Evolutionary conservation across 2,113 vertebrate genomes (phyloP).

Genomic region (Callopanchax toddi): DNA sequence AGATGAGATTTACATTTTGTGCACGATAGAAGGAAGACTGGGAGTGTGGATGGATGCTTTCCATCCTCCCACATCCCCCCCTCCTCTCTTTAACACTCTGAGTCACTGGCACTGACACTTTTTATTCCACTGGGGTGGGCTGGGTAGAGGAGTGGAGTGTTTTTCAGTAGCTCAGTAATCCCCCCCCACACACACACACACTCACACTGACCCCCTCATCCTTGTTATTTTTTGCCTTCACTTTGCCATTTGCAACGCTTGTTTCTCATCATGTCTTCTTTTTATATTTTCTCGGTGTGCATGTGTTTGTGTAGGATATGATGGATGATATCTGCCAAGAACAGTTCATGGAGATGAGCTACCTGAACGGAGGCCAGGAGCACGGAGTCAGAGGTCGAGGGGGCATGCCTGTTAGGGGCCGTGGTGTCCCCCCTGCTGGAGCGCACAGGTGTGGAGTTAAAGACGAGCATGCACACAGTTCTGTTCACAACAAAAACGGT

Average conservation of each 20-base stretch:
- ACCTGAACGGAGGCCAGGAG: constrained; percentile 92
- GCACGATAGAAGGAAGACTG: constrained; percentile 41
- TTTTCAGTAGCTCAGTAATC: constrained; percentile 31
- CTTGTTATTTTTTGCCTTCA: not conserved
- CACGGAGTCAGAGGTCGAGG: constrained; percentile 85
- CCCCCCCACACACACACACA: constrained; percentile 7
- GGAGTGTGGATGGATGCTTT: constrained; percentile 52
- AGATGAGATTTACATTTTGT: constrained; percentile 57
- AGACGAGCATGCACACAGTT: not conserved
- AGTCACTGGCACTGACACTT: constrained; percentile 48
- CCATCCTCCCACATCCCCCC: constrained; percentile 34
- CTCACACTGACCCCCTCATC: too few species aligned
- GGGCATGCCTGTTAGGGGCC: constrained; percentile 87
- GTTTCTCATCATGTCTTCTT: constrained; percentile 10
- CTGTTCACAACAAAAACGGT: too few species aligned
- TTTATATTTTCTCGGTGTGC: constrained; percentile 2
- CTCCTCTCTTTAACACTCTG: constrained; percentile 30
- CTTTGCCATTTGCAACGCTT: not conserved
- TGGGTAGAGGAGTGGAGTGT: not conserved
- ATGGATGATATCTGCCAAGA: constrained; percentile 99
- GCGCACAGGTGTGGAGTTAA: constrained; percentile 83
- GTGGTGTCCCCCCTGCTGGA: constrained; percentile 86
- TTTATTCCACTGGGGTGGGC: constrained; percentile 13
- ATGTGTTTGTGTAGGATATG: constrained; percentile 85
- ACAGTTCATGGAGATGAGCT: constrained; percentile 96